Percentiles rank a stretch among this genome's conserved stretches.
Conservation (phyloP, 2,888 invertebrate species). For the Blomia tropicalis region DNA sequence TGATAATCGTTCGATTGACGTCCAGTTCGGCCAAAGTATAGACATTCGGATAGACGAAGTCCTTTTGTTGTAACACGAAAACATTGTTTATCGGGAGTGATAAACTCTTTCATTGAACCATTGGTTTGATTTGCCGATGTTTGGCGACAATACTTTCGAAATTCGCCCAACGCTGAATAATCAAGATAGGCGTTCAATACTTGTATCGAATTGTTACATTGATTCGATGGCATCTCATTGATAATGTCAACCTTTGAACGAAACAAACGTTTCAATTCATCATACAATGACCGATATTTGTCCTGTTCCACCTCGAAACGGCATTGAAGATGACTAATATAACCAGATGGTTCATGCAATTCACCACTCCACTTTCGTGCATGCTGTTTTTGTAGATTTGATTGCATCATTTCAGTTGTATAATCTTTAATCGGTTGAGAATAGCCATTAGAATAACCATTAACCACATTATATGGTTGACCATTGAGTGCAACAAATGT, state of each 20-base stretch:
- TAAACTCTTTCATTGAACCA: neutral
- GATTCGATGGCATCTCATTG: neutral
- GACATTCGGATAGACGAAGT: neutral
- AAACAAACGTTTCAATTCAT: neutral
- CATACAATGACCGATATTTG: neutral
- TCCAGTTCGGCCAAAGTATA: neutral
- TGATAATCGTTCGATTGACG: neutral
- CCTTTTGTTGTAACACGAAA: neutral
- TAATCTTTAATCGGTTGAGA: no score
- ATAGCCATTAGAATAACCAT: no score
- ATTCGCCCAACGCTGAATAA: neutral
- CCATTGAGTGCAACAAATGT: no score
- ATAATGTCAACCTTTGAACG: neutral
- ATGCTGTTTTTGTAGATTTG: no score
- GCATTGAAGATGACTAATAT: neutral
- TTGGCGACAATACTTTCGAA: no score
- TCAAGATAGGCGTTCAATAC: neutral
- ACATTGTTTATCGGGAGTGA: neutral
- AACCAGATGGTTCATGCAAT: neutral
- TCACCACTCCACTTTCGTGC: neutral
- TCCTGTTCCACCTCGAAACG: neutral
- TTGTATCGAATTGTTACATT: neutral
- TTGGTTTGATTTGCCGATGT: neutral
- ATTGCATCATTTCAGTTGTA: no score
- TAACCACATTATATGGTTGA: no score